Conservation (phyloP, 2,797 vertebrate genomes). For the Amazonetta brasiliensis region DNA sequence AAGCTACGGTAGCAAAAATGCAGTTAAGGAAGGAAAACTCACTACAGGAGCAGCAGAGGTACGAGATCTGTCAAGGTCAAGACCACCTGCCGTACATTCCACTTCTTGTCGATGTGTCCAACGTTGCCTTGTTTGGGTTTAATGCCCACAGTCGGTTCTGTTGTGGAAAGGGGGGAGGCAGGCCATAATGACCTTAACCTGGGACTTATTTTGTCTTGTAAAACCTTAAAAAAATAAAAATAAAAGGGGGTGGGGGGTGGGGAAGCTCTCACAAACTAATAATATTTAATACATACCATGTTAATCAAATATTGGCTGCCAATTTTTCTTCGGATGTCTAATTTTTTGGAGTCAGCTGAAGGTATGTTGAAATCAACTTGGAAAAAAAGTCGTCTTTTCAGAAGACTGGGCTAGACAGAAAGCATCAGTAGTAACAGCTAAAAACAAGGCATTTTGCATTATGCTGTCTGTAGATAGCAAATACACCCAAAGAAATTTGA, state of each 20-base stretch:
- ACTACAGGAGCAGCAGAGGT: conserved; percentile 20
- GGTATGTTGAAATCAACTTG: not conserved
- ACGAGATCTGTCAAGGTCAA: not conserved
- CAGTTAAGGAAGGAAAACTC: not conserved
- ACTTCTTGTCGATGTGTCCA: not conserved
- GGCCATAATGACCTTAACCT: not conserved
- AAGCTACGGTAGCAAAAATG: not conserved
- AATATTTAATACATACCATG: not conserved
- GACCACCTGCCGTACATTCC: not conserved
- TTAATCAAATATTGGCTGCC: not conserved
- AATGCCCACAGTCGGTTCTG: not conserved
- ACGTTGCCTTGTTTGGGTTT: not conserved
- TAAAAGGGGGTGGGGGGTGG: no score
- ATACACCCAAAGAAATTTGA: not conserved
- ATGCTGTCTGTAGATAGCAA: not conserved
- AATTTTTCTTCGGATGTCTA: not conserved
- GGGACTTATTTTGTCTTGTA: not conserved
- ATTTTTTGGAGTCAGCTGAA: not conserved
- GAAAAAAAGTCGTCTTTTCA: not conserved
- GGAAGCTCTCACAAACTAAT: not conserved
- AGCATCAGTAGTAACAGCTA: not conserved
- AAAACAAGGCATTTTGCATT: not conserved
- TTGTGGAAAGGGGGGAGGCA: not conserved
- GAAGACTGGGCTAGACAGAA: not conserved
- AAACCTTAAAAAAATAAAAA: not conserved